These are phyloP conservation scores for Carassius carassius DNA, from an alignment of 2,113 vertebrate species.

Conservation along the genomic window DNA sequence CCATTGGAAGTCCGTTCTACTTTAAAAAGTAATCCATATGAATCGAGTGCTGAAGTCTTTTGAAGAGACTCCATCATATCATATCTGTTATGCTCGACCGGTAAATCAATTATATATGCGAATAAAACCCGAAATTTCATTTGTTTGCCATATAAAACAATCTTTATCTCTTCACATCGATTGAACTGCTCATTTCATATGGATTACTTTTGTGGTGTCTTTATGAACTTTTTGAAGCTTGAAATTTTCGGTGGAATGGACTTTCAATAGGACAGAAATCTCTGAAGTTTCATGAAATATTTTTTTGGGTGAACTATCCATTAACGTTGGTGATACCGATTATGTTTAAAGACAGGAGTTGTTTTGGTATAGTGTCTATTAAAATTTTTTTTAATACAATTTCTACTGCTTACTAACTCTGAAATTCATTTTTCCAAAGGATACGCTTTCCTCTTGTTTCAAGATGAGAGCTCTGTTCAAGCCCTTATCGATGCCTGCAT, in stretches of 20 bases:
- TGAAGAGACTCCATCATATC: neutral
- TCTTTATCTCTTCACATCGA: neutral
- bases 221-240: neutral
- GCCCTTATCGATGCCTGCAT: conserved; percentile 98
- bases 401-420: neutral
- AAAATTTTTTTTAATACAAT: no score
- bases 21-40: neutral
- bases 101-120: neutral
- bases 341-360: neutral
- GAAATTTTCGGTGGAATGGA: neutral
- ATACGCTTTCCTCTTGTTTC: conserved; percentile 97
- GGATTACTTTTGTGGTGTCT: neutral
- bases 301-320: neutral
- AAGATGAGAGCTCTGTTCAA: conserved; percentile 99
- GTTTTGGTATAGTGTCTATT: neutral
- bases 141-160: neutral
- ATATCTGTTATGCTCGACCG: neutral
- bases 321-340: neutral
- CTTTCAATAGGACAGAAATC: neutral
- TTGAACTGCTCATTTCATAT: neutral
- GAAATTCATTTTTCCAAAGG: conserved; percentile 70
- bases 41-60: neutral
- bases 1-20: neutral
- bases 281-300: neutral
- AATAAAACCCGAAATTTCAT: neutral